Evolutionary conservation across 2,888 invertebrate genomes (phyloP).

Genomic region (Eristalinus aeneus): DNA sequence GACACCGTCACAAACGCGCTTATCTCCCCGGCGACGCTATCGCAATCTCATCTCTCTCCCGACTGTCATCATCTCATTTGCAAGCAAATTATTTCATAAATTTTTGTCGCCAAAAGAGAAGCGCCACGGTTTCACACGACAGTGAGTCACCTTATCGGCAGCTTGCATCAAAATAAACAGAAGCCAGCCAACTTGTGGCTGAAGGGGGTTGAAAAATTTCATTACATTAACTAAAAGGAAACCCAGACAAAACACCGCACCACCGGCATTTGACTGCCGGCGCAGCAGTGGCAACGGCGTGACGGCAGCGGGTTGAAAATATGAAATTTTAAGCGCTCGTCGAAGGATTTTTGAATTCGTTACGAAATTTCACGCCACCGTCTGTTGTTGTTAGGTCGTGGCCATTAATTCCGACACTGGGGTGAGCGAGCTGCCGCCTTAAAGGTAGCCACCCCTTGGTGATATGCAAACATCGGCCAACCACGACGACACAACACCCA

Average conservation of each 20-base stretch:
- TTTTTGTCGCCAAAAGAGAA: constrained; percentile 31
- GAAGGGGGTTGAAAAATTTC: constrained; percentile 56
- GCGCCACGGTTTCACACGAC: not conserved
- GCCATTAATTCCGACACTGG: constrained; percentile 59
- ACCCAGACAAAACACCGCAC: constrained; percentile 8
- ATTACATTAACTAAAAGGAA: constrained; percentile 66
- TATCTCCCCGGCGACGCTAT: constrained; percentile 32
- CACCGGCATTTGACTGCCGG: constrained; percentile 56
- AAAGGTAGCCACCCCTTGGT: constrained; percentile 5
- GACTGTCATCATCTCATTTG: constrained; percentile 63
- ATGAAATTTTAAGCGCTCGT: constrained; percentile 54
- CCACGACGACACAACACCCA: constrained; percentile 21
- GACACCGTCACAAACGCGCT: not conserved
- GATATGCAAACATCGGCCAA: constrained; percentile 58
- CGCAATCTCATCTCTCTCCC: constrained; percentile 37
- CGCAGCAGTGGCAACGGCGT: constrained; percentile 1
- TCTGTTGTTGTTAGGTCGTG: constrained; percentile 54
- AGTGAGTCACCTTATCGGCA: constrained; percentile 22
- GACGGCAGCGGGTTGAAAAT: constrained; percentile 12
- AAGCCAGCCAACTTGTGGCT: constrained; percentile 4
- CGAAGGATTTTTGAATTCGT: constrained; percentile 64
- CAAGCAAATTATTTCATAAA: constrained; percentile 68
- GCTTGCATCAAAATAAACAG: constrained; percentile 42
- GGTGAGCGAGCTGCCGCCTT: not conserved
- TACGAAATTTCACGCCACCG: constrained; percentile 70